Conservation (phyloP, 1,140 invertebrate species). For the Mizuhopecten yessoensis region DNA sequence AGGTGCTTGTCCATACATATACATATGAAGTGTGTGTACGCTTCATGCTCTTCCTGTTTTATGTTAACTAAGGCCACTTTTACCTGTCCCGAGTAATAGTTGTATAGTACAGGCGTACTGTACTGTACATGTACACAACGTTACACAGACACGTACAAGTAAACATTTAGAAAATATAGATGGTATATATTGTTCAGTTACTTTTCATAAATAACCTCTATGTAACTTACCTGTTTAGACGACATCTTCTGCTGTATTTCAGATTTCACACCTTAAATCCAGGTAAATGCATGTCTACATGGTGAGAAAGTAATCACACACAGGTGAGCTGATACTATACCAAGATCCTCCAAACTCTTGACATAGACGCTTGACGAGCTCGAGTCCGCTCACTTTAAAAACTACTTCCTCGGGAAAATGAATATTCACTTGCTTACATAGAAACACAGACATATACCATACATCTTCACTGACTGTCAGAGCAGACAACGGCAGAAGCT, state of each 20-base stretch:
- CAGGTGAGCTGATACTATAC: neutral
- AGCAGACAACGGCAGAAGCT: neutral
- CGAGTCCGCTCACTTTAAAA: neutral
- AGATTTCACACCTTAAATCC: constrained; percentile 27
- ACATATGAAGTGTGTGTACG: neutral
- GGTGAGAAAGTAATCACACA: neutral
- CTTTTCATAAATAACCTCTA: neutral
- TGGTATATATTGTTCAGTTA: too few relatives aligned
- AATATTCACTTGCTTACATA: neutral
- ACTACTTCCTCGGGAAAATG: neutral
- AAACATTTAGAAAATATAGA: too few relatives aligned
- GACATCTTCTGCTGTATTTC: neutral
- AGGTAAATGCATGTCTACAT: constrained; percentile 24
- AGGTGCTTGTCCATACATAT: neutral
- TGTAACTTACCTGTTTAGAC: neutral
- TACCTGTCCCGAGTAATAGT: too few relatives aligned
- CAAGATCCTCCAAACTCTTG: neutral
- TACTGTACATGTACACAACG: too few relatives aligned
- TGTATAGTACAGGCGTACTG: too few relatives aligned
- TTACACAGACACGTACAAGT: too few relatives aligned
- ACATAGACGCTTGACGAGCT: too few relatives aligned
- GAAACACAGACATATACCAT: constrained; percentile 3
- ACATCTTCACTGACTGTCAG: constrained; percentile 1
- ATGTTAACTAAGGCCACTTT: too few relatives aligned
- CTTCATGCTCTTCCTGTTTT: too few relatives aligned